A percentile compares a stretch with the other conserved stretches of the same genome.
Conservation (phyloP, 2,888 invertebrate species). For the Trissonchulus sp. region DNA sequence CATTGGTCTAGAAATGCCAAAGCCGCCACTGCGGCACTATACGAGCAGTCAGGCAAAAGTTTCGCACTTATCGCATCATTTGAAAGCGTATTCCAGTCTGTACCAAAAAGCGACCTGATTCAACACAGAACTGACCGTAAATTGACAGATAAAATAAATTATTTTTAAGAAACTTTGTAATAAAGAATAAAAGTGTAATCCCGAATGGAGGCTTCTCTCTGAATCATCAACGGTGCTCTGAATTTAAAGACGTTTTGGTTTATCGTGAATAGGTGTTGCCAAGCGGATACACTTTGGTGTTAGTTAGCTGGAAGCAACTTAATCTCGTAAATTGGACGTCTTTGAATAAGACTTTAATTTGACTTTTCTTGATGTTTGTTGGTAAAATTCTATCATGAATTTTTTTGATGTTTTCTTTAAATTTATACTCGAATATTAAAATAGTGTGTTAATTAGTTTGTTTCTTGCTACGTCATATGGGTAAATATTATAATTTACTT, state of each 20-base stretch:
- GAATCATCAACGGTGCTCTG: slow-evolving; percentile 72
- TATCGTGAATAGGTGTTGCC: slow-evolving; percentile 73
- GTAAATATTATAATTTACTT: too few relatives aligned
- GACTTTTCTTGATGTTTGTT: neutral
- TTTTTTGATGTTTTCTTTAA: too few relatives aligned
- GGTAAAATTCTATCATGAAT: neutral
- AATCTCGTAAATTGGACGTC: slow-evolving; percentile 83
- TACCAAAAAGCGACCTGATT: slow-evolving; percentile 64
- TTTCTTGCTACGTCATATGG: too few relatives aligned
- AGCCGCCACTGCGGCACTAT: slow-evolving; percentile 65
- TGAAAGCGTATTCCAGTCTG: slow-evolving; percentile 66
- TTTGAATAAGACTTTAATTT: slow-evolving; percentile 33
- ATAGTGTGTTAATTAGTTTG: too few relatives aligned
- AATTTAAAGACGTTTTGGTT: slow-evolving; percentile 70
- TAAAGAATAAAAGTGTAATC: slow-evolving; percentile 79
- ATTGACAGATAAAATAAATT: slow-evolving; percentile 72
- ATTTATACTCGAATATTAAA: too few relatives aligned
- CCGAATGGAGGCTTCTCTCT: slow-evolving; percentile 83
- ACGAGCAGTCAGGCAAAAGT: slow-evolving; percentile 49
- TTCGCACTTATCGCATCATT: slow-evolving; percentile 53
- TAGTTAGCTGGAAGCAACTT: slow-evolving; percentile 78
- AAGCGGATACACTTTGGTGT: slow-evolving; percentile 71
- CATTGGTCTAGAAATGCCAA: slow-evolving; percentile 68
- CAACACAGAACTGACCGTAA: slow-evolving; percentile 73
- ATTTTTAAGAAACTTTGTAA: slow-evolving; percentile 66